A percentile compares a stretch with the other conserved stretches of the same genome.
These are phyloP conservation scores for Eilema griseolum DNA, from an alignment of 2,888 invertebrate genomes.

Conservation along the genomic window DNA sequence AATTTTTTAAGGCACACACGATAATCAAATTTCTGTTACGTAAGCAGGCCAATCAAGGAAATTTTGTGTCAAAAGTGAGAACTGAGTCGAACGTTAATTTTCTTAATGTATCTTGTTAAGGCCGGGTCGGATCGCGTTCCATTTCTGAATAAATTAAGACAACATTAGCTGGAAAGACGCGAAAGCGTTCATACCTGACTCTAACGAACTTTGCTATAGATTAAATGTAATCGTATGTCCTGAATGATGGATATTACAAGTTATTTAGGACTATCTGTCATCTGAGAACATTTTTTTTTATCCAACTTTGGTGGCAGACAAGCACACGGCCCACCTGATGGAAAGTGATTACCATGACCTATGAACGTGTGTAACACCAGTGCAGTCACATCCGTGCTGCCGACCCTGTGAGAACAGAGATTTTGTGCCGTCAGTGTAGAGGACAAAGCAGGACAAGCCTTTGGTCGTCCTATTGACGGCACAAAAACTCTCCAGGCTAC, in stretches of 20 bases:
- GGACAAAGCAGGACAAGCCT: too few species aligned
- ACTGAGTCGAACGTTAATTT: slow-evolving; percentile 78
- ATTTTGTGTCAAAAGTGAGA: slow-evolving; percentile 73
- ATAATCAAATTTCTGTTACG: slow-evolving; percentile 70
- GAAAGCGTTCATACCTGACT: slow-evolving; percentile 63
- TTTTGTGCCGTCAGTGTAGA: too few species aligned
- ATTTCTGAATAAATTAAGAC: slow-evolving; percentile 76
- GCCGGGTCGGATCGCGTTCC: slow-evolving; percentile 66
- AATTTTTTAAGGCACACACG: slow-evolving; percentile 55
- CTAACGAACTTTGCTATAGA: slow-evolving; percentile 65
- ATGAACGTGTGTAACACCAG: too few species aligned
- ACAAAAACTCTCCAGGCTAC: too few species aligned
- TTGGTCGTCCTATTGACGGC: too few species aligned
- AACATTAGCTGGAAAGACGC: slow-evolving; percentile 70
- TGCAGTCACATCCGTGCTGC: too few species aligned
- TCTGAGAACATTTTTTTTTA: too few species aligned
- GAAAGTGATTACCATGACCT: too few species aligned
- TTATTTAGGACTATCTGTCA: slow-evolving; percentile 10
- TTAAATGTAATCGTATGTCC: slow-evolving; percentile 44
- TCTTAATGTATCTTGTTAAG: slow-evolving; percentile 81
- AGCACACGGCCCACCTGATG: too few species aligned
- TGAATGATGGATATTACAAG: slow-evolving; percentile 26
- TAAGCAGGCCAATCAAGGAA: slow-evolving; percentile 77
- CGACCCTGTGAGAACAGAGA: too few species aligned
- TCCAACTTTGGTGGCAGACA: too few species aligned